These are phyloP conservation scores for Habrosyne pyritoides DNA, from an alignment of 2,888 invertebrate species.

Conservation along the genomic window DNA sequence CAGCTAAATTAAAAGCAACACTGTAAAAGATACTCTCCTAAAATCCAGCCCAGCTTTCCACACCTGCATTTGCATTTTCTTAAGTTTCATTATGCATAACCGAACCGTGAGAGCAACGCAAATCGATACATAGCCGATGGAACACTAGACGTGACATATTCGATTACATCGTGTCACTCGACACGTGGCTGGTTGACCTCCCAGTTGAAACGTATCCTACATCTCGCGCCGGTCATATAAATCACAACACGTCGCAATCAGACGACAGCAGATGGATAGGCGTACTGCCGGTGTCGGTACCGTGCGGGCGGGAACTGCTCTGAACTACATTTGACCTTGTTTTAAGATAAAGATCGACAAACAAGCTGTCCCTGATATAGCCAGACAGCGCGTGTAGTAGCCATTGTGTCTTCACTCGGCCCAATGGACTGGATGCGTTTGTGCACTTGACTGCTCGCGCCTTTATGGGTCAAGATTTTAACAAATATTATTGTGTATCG, in stretches of 20 bases:
- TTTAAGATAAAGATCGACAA: slow-evolving; percentile 17
- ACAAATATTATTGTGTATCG: slow-evolving; percentile 18
- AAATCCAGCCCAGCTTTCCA: background rate
- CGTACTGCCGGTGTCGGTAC: slow-evolving; percentile 19
- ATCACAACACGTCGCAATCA: slow-evolving; percentile 37
- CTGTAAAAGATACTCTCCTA: background rate
- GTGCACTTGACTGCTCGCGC: slow-evolving; percentile 33
- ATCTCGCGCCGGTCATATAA: slow-evolving; percentile 33
- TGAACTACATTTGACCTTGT: slow-evolving; percentile 10
- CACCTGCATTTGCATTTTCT: background rate
- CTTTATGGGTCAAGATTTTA: slow-evolving; percentile 26
- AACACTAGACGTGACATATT: slow-evolving; percentile 21
- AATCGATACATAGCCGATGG: slow-evolving; percentile 28
- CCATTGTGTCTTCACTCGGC: slow-evolving; percentile 43
- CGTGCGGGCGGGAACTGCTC: background rate
- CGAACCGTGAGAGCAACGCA: slow-evolving; percentile 3
- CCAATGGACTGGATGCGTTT: slow-evolving; percentile 43
- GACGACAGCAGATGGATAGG: slow-evolving; percentile 45
- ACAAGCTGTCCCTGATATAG: slow-evolving; percentile 27
- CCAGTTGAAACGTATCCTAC: slow-evolving; percentile 29
- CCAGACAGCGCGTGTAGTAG: slow-evolving; percentile 24
- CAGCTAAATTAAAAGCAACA: background rate
- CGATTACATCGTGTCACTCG: slow-evolving; percentile 28
- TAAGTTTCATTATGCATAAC: slow-evolving; percentile 1
- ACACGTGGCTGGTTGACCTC: slow-evolving; percentile 16